Base-by-base conservation (phyloP, 1,140 invertebrate species). In the Goniozus legneri region DNA sequence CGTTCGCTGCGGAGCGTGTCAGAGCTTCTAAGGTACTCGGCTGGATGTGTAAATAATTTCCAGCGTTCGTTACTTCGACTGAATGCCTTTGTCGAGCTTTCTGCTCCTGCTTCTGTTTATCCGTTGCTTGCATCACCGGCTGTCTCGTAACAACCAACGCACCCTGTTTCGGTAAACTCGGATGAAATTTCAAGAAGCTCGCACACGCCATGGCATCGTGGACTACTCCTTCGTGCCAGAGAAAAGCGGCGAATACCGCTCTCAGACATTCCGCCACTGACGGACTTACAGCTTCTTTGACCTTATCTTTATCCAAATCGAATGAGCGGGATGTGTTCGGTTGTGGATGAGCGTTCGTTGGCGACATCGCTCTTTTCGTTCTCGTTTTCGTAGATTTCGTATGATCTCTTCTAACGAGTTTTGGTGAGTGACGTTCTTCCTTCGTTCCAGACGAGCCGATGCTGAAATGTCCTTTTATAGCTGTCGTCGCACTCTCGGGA, bases 121-220 rank as follows among this genome's bases (percentile, higher is more conserved):
- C 78, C 27, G 43, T 71, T 44, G 43, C 62, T 3, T 43, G 58
- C 49, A 46, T 58, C 32, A 62, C 64, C 42, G 52, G 48, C 47
- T 58, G 77, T 39, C 69, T 72, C 0, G 86, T 89, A 0, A 90
- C 82, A 10, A 89, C 87, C 1, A 83, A 76, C 14, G 86, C 84
- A 3, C 87, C 87, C 58, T 89, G 81, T 62, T 92, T 92, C 3
- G 88, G 87, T 44, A 95, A 73, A 14, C 84, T 84, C 4, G 92
- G 93, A 71, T 97, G 92, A 67, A 97, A 97, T 74, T 96, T 96
- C 0, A 98, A 77, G 66, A 94, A 98, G 3, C 94, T 92, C 1
- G 95, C 92, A 66, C 92, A 95, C 0, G 95, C 93, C 87, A 98
- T 97, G 3, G 94, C 94, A 71, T 98, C 95, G 68, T 97, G 92